Percentiles rank a stretch among this genome's conserved stretches.
These are phyloP conservation scores for Netelia inedita DNA, from an alignment of 2,888 invertebrate species.

Conservation along the genomic window DNA sequence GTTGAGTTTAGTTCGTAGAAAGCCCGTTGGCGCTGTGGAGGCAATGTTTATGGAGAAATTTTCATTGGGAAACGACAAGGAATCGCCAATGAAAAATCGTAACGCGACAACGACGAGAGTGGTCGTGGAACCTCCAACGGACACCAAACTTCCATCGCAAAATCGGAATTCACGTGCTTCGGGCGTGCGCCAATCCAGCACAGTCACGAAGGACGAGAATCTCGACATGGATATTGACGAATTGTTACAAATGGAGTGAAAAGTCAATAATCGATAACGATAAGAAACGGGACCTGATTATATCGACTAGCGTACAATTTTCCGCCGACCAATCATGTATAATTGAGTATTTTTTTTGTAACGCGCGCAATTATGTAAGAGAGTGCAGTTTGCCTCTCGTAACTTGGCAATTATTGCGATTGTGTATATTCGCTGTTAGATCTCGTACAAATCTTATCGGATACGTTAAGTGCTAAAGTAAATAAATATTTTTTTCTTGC, in stretches of 20 bases:
- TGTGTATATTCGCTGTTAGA: background rate
- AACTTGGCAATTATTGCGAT: background rate
- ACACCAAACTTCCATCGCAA: slow-evolving; percentile 68
- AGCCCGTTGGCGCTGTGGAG: slow-evolving; percentile 82
- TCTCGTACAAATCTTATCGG: background rate
- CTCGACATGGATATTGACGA: slow-evolving; percentile 81
- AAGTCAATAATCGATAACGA: background rate
- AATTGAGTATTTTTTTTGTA: background rate
- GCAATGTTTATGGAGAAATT: slow-evolving; percentile 78
- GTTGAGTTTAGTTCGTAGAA: slow-evolving; percentile 78
- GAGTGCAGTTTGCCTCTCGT: background rate
- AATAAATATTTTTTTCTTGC: background rate
- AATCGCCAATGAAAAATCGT: background rate
- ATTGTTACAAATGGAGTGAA: slow-evolving; percentile 77
- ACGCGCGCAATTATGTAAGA: background rate
- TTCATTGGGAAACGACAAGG: slow-evolving; percentile 14
- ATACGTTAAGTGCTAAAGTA: background rate
- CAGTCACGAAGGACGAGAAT: slow-evolving; percentile 75
- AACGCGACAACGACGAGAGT: slow-evolving; percentile 13
- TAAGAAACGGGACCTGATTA: slow-evolving; percentile 28
- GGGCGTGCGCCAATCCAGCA: background rate
- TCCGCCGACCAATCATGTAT: slow-evolving; percentile 3
- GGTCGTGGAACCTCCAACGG: slow-evolving; percentile 31
- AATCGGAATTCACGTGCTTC: slow-evolving; percentile 30
- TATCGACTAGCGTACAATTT: slow-evolving; percentile 3